Percentiles rank a stretch among this genome's conserved stretches.
These are phyloP conservation scores for Aromia moschata DNA, from an alignment of 2,888 invertebrate species.

Conservation along the genomic window DNA sequence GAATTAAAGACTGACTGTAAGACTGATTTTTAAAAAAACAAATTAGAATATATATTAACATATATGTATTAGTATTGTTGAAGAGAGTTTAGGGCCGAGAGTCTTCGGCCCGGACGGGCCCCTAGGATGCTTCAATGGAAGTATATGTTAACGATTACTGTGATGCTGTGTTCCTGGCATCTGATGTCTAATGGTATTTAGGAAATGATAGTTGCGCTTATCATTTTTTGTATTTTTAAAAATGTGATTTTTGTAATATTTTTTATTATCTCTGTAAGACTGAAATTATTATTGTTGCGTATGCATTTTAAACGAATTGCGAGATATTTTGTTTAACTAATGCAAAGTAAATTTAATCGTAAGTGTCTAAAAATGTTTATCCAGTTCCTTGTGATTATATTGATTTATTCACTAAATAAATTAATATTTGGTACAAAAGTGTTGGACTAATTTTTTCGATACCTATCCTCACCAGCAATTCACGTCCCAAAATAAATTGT, in stretches of 20 bases:
- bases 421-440: slow-evolving; percentile 2
- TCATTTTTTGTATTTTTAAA: slow-evolving; percentile 33
- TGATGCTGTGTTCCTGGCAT: slow-evolving; percentile 37
- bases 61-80: too few species aligned
- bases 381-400: slow-evolving; percentile 13
- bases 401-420: slow-evolving; percentile 16
- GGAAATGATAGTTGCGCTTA: slow-evolving; percentile 14
- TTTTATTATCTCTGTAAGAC: slow-evolving; percentile 13
- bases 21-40: slow-evolving; percentile 33
- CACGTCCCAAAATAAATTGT: too few species aligned
- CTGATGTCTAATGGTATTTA: slow-evolving; percentile 27
- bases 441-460: too few species aligned
- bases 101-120: too few species aligned
- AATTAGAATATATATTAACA: slow-evolving; percentile 27
- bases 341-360: background rate
- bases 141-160: too few species aligned
- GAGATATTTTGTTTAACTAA: too few species aligned
- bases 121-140: too few species aligned
- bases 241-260: slow-evolving; percentile 26
- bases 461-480: too few species aligned
- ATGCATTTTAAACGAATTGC: too few species aligned
- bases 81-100: too few species aligned
- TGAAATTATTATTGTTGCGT: too few species aligned
- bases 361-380: slow-evolving; percentile 3
- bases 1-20: slow-evolving; percentile 22